Percentiles rank a stretch among this genome's conserved stretches.
phyloP scores from a whole-genome alignment of 2,797 vertebrate species.

The Chaenodraco wilsoni region DNA sequence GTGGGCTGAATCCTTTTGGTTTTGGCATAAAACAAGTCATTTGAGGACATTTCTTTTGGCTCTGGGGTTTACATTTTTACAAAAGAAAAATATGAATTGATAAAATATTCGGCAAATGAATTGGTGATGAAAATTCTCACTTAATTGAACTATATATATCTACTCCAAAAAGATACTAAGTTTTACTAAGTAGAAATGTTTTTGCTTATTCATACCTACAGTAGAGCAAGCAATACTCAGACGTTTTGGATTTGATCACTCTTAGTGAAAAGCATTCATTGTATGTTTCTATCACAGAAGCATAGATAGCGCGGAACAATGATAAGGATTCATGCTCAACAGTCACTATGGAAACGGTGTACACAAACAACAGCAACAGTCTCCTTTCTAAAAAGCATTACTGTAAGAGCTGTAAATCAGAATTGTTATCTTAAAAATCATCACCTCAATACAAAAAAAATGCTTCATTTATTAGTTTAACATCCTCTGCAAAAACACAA shows the following conservation, averaged over 20 bases:
- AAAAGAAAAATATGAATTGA: not conserved
- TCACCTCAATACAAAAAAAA: not conserved
- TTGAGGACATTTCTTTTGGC: not conserved
- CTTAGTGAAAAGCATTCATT: slow-evolving; percentile 51
- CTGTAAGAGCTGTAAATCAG: not conserved
- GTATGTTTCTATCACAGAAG: slow-evolving; percentile 34
- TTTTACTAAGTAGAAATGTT: not conserved
- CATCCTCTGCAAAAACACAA: not conserved
- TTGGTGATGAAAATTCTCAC: not conserved
- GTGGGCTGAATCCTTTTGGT: not conserved
- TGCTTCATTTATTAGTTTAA: slow-evolving; percentile 1
- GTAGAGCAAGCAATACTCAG: no score
- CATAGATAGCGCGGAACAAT: slow-evolving; percentile 31
- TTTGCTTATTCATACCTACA: no score
- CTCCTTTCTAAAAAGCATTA: slow-evolving; percentile 5
- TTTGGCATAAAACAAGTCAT: not conserved
- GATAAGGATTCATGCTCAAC: slow-evolving; percentile 56
- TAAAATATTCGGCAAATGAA: not conserved
- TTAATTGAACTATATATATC: not conserved
- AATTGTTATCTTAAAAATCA: slow-evolving; percentile 12
- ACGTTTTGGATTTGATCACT: not conserved
- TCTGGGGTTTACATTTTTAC: not conserved
- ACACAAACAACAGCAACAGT: slow-evolving; percentile 53
- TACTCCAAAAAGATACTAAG: not conserved
- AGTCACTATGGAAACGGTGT: slow-evolving; percentile 61